Evolutionary conservation across 35 echinoderm and acorn worm genomes (phyloP).

Genomic region (Chiridota heheva): DNA sequence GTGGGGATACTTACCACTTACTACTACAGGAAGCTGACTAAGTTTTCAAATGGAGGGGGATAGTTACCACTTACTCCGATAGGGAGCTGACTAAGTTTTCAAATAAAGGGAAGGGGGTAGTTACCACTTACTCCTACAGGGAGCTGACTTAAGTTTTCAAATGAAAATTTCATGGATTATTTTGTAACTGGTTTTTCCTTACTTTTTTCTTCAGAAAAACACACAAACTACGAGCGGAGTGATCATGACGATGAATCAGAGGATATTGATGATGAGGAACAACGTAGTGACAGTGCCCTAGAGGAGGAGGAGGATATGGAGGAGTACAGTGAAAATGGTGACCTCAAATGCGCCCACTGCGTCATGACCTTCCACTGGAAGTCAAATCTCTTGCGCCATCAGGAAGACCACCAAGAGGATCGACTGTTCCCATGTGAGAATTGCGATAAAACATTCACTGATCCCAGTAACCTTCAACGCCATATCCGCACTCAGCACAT

Average conservation of each 20-base stretch:
- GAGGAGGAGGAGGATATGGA: background rate
- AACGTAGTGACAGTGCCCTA: background rate
- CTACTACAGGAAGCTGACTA: background rate
- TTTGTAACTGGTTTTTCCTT: background rate
- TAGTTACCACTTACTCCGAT: background rate
- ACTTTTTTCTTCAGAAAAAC: background rate
- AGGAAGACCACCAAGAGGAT: slow-evolving; percentile 64
- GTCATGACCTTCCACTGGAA: slow-evolving; percentile 82
- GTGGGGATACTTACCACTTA: too few relatives aligned
- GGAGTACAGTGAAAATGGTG: slow-evolving; percentile 47
- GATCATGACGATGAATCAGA: background rate
- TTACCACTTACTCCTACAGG: background rate
- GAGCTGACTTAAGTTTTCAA: background rate
- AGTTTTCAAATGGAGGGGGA: background rate
- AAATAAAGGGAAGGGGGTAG: background rate
- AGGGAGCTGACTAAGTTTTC: background rate
- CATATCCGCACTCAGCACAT: slow-evolving; percentile 92
- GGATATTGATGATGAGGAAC: background rate
- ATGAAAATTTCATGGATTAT: background rate
- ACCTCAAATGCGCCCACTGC: slow-evolving; percentile 73
- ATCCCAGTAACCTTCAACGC: slow-evolving; percentile 94
- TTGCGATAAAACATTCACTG: slow-evolving; percentile 89
- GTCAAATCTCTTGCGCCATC: slow-evolving; percentile 76
- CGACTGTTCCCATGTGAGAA: slow-evolving; percentile 78
- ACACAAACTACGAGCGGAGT: background rate